Evolutionary conservation across 2,888 invertebrate genomes (phyloP).

Genomic region (Spodoptera picta): DNA sequence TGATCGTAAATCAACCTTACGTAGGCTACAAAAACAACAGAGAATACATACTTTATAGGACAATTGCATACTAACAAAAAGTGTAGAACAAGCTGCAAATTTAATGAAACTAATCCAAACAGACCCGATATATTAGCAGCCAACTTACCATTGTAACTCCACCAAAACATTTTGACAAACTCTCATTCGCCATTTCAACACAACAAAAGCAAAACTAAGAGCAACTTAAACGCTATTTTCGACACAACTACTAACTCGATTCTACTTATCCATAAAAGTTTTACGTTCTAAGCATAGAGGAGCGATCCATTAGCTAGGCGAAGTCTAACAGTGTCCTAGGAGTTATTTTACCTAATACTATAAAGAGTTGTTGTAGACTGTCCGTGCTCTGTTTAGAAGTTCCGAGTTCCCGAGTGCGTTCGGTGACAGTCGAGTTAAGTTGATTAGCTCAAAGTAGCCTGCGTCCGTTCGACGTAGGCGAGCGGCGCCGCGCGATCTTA

Average conservation of each 20-base stretch:
- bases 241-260: slow-evolving; percentile 78
- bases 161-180: slow-evolving; percentile 56
- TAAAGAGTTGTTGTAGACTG: slow-evolving; percentile 80
- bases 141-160: slow-evolving; percentile 41
- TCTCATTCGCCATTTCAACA: slow-evolving; percentile 62
- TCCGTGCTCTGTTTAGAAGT: slow-evolving; percentile 75
- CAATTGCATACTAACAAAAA: neutral
- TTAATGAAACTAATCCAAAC: slow-evolving; percentile 4
- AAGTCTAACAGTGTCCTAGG: slow-evolving; percentile 81
- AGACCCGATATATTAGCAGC: slow-evolving; percentile 26
- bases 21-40: neutral
- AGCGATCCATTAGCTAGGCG: slow-evolving; percentile 82
- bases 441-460: slow-evolving; percentile 75
- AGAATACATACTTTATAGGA: too few species aligned
- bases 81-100: slow-evolving; percentile 1
- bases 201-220: slow-evolving; percentile 68
- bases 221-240: slow-evolving; percentile 78
- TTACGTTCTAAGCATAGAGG: slow-evolving; percentile 78
- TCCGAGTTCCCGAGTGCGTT: slow-evolving; percentile 77
- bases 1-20: neutral
- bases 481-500: slow-evolving; percentile 69
- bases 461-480: slow-evolving; percentile 68
- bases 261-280: slow-evolving; percentile 85
- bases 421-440: slow-evolving; percentile 71
- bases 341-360: slow-evolving; percentile 84